Evolutionary conservation across 1,140 invertebrate species (phyloP).

Genomic region (Lordiphosa collinella): DNA sequence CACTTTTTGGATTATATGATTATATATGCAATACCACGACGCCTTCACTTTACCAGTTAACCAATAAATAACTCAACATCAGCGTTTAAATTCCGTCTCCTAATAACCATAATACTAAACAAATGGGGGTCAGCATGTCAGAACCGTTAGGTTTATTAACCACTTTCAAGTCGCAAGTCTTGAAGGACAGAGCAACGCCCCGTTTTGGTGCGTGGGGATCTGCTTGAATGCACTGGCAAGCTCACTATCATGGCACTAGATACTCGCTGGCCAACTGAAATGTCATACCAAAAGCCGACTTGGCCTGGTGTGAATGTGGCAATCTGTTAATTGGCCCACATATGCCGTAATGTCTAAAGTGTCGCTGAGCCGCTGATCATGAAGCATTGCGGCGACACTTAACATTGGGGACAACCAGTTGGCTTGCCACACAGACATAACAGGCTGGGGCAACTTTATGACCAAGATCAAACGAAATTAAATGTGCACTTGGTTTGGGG

Average conservation of each 20-base stretch:
- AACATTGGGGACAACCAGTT: slow-evolving; percentile 39
- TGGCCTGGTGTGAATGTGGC: slow-evolving; percentile 2
- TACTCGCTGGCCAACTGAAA: slow-evolving; percentile 3
- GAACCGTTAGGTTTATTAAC: too few species aligned
- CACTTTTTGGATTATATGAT: too few species aligned
- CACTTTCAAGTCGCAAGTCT: neutral
- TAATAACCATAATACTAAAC: too few species aligned
- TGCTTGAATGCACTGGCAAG: slow-evolving; percentile 34
- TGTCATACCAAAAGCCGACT: neutral
- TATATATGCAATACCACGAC: too few species aligned
- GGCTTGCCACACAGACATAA: slow-evolving; percentile 11
- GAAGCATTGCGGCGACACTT: slow-evolving; percentile 11
- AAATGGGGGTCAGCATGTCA: too few species aligned
- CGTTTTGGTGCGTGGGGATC: slow-evolving; percentile 5
- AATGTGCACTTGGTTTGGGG: slow-evolving; percentile 51
- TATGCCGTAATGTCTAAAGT: slow-evolving; percentile 17
- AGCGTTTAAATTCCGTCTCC: too few species aligned
- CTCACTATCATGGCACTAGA: slow-evolving; percentile 48
- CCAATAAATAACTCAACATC: too few species aligned
- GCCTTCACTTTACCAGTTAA: too few species aligned
- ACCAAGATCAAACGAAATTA: slow-evolving; percentile 68
- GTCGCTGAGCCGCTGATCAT: slow-evolving; percentile 15
- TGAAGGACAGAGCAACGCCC: slow-evolving; percentile 30
- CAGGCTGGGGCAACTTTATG: slow-evolving; percentile 28
- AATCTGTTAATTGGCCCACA: slow-evolving; percentile 43